Evolutionary conservation across 1,140 invertebrate species (phyloP), one percentile per base, ranked within the genome.

Genomic region (Tetraneura akinire): DNA sequence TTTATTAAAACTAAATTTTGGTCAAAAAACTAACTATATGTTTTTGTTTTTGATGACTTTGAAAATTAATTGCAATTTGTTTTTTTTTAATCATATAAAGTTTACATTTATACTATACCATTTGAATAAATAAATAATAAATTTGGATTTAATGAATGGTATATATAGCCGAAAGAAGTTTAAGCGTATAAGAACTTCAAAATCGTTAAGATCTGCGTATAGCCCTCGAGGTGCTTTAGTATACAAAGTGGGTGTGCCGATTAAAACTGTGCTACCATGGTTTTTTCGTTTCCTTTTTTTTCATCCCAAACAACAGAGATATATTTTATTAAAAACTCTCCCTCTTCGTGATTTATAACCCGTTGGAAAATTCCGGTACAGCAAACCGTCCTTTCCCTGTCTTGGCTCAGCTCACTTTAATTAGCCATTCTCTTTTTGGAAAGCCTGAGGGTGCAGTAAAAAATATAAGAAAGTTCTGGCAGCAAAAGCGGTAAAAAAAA

Each of bases 321-420:
- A 78, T 78, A 78, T 78, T 78, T 78, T 78, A 78, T 78, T 78
- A 78, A 78, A 78, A 78, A 78, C 74, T 78, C 74, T 78, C 74
- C 74, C 74, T 78, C 37, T 47, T 62, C 55, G 74, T 78, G 74
- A 78, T 78, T 78, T 78, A 78, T 78, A 78, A 78, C 74, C 74
- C 74, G 74, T 78, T 78, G 74, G 74, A 78, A 78, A 78, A 78
- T 78, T 78, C 74, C 74, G 53, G 74, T 60, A 62, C 53, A 42
- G 37, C 74, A 45, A 76, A 62, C 73, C 74, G 32, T 60, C 74
- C 42, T 29, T 51, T 49, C 37, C 26, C 71, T n/a, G 32, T n/a
- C 55, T 60, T 37, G 37, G 55, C 74, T 16, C 74, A 10, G 37
- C 55, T 60, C 55, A 62, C 74, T 78, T 78, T 78, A 78, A 78